Conservation (phyloP, 2,888 invertebrate species). For the Koerneria pararmatus region DNA sequence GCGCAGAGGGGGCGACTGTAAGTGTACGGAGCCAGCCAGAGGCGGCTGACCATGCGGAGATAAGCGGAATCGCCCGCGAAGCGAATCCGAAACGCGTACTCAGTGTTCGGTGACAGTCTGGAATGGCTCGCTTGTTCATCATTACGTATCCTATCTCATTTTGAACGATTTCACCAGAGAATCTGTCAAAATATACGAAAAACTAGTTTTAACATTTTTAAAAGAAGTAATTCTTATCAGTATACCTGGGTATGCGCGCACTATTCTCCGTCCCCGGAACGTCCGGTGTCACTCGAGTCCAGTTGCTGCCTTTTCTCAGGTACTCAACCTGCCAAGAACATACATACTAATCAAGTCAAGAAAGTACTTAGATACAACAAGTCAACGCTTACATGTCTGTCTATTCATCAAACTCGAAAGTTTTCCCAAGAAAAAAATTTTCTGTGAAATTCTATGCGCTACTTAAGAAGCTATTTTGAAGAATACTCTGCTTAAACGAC, state of each 20-base stretch:
- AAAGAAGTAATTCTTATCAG: too few species aligned
- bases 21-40: slow-evolving; percentile 81
- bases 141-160: too few species aligned
- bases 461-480: too few species aligned
- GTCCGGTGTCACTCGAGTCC: slow-evolving; percentile 28
- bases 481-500: too few species aligned
- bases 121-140: slow-evolving; percentile 24
- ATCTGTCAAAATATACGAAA: too few species aligned
- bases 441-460: too few species aligned
- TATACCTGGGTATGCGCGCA: too few species aligned
- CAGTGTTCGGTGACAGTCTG: slow-evolving; percentile 77
- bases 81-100: slow-evolving; percentile 76
- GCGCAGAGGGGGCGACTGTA: slow-evolving; percentile 82
- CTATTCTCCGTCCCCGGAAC: slow-evolving; percentile 12
- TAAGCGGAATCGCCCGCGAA: slow-evolving; percentile 87
- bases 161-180: too few species aligned
- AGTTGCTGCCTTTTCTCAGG: slow-evolving; percentile 50
- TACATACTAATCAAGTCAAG: neutral
- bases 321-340: slow-evolving; percentile 35
- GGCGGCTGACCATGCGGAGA: slow-evolving; percentile 83
- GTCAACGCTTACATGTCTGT: slow-evolving; percentile 34
- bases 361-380: slow-evolving; percentile 29
- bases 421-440: neutral
- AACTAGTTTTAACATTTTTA: too few species aligned
- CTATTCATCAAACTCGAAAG: neutral